These are phyloP conservation scores for Engystomops pustulosus DNA, from an alignment of 2,113 vertebrate genomes.

Conservation along the genomic window DNA sequence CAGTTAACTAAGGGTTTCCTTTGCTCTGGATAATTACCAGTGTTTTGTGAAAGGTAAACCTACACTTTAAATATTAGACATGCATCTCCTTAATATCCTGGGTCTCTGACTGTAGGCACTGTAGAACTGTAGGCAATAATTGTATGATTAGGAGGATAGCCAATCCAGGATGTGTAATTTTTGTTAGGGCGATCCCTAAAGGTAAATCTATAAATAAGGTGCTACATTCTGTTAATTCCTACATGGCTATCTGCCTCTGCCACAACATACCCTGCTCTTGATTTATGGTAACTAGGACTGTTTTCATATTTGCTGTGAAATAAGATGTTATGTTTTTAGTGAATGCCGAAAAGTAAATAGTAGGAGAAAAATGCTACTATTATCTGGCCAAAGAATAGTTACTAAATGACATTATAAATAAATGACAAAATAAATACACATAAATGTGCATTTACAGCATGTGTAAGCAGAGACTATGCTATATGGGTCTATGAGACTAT, in stretches of 20 bases:
- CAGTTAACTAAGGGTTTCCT: neutral
- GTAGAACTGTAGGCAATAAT: neutral
- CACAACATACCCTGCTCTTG: too few relatives aligned
- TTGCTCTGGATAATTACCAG: neutral
- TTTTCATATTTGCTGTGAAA: too few relatives aligned
- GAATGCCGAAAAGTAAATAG: too few relatives aligned
- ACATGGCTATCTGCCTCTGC: neutral
- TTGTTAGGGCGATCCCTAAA: neutral
- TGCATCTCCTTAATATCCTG: neutral
- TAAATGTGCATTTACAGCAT: too few relatives aligned
- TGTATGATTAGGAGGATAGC: neutral
- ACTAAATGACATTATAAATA: too few relatives aligned
- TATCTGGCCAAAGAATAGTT: too few relatives aligned
- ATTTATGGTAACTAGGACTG: too few relatives aligned
- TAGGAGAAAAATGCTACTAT: too few relatives aligned
- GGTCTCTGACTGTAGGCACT: neutral
- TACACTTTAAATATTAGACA: neutral
- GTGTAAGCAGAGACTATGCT: too few relatives aligned
- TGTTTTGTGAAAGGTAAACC: neutral
- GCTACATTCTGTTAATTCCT: neutral
- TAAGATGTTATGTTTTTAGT: too few relatives aligned
- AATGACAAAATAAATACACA: too few relatives aligned
- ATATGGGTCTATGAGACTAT: too few relatives aligned
- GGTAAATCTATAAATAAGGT: neutral
- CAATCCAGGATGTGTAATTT: conserved; percentile 17